Conservation (phyloP, 2,888 invertebrate species). For the Chymomyza caudatula region DNA sequence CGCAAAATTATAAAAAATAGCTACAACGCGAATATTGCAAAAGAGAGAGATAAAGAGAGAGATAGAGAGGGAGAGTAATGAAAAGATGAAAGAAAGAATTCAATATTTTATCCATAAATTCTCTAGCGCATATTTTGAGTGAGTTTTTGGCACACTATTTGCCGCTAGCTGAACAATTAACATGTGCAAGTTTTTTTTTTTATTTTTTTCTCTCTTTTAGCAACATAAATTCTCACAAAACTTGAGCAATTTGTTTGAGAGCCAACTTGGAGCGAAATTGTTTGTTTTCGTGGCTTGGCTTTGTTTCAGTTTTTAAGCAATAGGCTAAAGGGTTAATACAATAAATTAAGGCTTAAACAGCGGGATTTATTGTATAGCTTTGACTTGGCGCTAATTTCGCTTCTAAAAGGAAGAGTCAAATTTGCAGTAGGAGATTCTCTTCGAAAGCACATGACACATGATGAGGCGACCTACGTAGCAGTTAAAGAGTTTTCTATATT, state of each 20-base stretch:
- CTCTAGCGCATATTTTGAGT: slow-evolving; percentile 27
- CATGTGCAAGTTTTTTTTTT: slow-evolving; percentile 56
- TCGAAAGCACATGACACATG: no score
- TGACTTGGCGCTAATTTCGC: slow-evolving; percentile 21
- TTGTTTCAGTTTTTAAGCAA: background rate
- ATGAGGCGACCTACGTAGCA: no score
- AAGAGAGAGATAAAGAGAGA: background rate
- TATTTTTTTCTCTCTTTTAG: background rate
- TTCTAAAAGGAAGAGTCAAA: slow-evolving; percentile 37
- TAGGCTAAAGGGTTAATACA: background rate
- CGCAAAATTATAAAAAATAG: slow-evolving; percentile 67
- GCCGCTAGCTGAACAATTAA: slow-evolving; percentile 49
- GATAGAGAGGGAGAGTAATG: background rate
- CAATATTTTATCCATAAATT: slow-evolving; percentile 60
- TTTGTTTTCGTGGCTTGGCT: background rate
- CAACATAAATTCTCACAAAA: slow-evolving; percentile 48
- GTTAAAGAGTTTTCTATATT: no score
- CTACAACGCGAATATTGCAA: slow-evolving; percentile 33
- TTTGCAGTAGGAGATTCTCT: no score
- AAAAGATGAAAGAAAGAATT: slow-evolving; percentile 25
- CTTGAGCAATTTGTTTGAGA: slow-evolving; percentile 1
- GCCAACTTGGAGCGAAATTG: background rate
- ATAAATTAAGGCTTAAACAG: background rate
- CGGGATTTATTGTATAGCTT: background rate
- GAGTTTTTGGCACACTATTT: slow-evolving; percentile 34